Evolutionary conservation across 2,113 vertebrate genomes (phyloP).

Genomic region (Helogale parvula): DNA sequence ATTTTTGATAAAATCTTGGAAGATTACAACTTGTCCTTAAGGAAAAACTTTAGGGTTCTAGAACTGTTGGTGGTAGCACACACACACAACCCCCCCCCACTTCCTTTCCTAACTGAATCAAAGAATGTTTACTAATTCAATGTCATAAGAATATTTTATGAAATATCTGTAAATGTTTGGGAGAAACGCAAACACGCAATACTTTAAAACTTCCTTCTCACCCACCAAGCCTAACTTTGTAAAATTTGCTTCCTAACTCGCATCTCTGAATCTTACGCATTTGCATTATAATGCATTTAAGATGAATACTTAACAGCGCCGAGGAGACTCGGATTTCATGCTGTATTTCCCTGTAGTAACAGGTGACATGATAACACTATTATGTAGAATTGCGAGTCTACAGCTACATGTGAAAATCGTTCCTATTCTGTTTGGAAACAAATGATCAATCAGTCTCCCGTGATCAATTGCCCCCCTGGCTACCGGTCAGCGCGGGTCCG

Average conservation of each 20-base stretch:
- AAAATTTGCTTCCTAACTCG: conserved; percentile 82
- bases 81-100: too few species aligned
- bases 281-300: conserved; percentile 88
- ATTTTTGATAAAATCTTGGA: conserved; percentile 63
- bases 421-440: conserved; percentile 86
- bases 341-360: conserved; percentile 85
- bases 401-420: conserved; percentile 85
- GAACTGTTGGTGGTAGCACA: background rate
- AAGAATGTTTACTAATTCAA: conserved; percentile 71
- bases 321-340: conserved; percentile 79
- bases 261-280: conserved; percentile 81
- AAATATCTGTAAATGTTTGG: conserved; percentile 69
- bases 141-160: conserved; percentile 34
- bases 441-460: conserved; percentile 86
- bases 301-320: conserved; percentile 81
- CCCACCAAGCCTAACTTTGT: conserved; percentile 82
- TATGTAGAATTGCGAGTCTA: conserved; percentile 85
- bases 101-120: conserved; percentile 60
- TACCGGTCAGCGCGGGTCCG: conserved; percentile 80
- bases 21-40: conserved; percentile 71
- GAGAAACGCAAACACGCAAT: conserved; percentile 63
- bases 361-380: conserved; percentile 87
- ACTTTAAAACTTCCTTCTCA: conserved; percentile 83
- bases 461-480: conserved; percentile 86
- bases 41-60: conserved; percentile 71